Evolutionary conservation across 2,888 invertebrate species (phyloP).

Genomic region (Eristalis pertinax): DNA sequence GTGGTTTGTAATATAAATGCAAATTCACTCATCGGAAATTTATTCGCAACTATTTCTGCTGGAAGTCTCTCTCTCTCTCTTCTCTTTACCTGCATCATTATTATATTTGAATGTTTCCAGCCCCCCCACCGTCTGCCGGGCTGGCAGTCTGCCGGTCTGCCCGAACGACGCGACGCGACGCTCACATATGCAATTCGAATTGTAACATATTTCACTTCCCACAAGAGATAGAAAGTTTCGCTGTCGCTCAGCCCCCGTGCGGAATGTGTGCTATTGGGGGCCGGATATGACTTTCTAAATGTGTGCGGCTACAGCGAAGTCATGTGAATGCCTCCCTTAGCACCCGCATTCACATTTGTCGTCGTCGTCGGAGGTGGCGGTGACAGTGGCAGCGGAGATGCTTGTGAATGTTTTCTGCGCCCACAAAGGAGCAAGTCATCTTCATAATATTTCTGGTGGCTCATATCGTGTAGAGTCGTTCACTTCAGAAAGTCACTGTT

Average conservation of each 20-base stretch:
- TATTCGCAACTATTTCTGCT: constrained; percentile 61
- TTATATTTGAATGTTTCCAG: constrained; percentile 20
- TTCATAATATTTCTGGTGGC: constrained; percentile 54
- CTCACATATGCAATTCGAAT: constrained; percentile 48
- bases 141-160: no score
- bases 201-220: constrained; percentile 68
- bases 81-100: constrained; percentile 61
- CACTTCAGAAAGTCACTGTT: constrained; percentile 46
- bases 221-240: constrained; percentile 59
- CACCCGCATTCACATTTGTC: constrained; percentile 29
- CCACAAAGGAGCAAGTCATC: constrained; percentile 64
- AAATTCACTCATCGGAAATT: constrained; percentile 67
- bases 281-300: constrained; percentile 68
- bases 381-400: neutral
- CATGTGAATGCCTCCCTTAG: constrained; percentile 28
- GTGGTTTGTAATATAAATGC: constrained; percentile 65
- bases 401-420: constrained; percentile 25
- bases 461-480: constrained; percentile 24
- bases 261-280: constrained; percentile 35
- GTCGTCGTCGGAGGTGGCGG: neutral
- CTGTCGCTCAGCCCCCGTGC: constrained; percentile 10
- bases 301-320: constrained; percentile 2
- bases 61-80: constrained; percentile 25
- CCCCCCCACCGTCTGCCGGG: neutral
- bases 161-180: neutral